A percentile compares a stretch with the other conserved stretches of the same genome.
Evolutionary conservation across 1,140 invertebrate genomes (phyloP).

Genomic region (Elymnias hypermnestra): DNA sequence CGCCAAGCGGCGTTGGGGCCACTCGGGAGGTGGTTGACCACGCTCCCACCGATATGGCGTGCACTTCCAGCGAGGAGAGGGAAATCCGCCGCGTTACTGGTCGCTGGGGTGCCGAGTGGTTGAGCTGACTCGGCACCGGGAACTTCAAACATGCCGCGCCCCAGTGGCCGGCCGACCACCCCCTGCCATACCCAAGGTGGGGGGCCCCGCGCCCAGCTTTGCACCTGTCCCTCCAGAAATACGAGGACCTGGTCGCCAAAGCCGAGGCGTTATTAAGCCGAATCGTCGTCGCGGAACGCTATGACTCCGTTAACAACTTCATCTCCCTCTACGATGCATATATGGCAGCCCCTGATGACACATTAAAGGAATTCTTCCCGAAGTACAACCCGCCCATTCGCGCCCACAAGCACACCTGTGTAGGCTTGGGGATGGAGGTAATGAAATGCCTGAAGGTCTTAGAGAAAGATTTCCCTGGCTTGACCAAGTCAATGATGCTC

Average conservation of each 20-base stretch:
- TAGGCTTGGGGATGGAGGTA: slow-evolving; percentile 89
- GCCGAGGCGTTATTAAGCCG: slow-evolving; percentile 88
- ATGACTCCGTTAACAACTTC: slow-evolving; percentile 92
- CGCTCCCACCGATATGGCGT: slow-evolving; percentile 45
- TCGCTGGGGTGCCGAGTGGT: slow-evolving; percentile 92
- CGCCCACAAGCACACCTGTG: slow-evolving; percentile 89
- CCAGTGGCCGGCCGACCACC: slow-evolving; percentile 68
- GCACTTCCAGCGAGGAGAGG: slow-evolving; percentile 69
- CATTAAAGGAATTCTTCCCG: slow-evolving; percentile 50
- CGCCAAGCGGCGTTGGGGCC: slow-evolving; percentile 71
- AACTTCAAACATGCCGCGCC: slow-evolving; percentile 68
- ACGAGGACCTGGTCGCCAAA: slow-evolving; percentile 86
- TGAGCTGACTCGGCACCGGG: slow-evolving; percentile 91
- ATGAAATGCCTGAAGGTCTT: slow-evolving; percentile 73
- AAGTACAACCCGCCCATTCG: slow-evolving; percentile 87
- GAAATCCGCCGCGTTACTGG: slow-evolving; percentile 84
- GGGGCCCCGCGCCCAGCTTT: slow-evolving; percentile 62
- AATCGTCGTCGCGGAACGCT: slow-evolving; percentile 87
- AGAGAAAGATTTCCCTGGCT: slow-evolving; percentile 71
- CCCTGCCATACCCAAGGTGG: slow-evolving; percentile 84
- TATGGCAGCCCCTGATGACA: slow-evolving; percentile 59
- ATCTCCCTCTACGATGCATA: slow-evolving; percentile 87
- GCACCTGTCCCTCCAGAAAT: slow-evolving; percentile 81
- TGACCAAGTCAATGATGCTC: slow-evolving; percentile 83
- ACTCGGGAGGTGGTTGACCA: slow-evolving; percentile 63